These are phyloP conservation scores for Melinaea marsaeus DNA, from an alignment of 2,888 invertebrate species.

Conservation along the genomic window DNA sequence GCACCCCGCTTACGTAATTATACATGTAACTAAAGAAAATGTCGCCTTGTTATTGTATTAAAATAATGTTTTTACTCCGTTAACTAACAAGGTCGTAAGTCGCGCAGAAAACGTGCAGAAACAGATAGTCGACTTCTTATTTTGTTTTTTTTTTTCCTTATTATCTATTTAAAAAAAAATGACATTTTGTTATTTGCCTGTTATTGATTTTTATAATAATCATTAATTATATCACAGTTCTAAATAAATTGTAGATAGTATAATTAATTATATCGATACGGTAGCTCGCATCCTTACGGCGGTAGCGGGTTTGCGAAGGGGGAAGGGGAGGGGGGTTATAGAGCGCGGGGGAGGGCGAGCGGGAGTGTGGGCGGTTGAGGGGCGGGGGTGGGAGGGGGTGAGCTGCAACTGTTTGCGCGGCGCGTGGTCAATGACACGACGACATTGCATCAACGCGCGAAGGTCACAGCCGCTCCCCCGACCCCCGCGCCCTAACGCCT, in stretches of 20 bases:
- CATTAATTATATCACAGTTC: not conserved
- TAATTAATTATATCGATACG: constrained; percentile 11
- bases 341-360: constrained; percentile 20
- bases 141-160: no score
- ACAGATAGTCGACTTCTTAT: no score
- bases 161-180: no score
- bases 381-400: constrained; percentile 35
- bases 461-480: constrained; percentile 57
- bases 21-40: constrained; percentile 60
- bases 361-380: constrained; percentile 21
- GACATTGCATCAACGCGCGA: constrained; percentile 77
- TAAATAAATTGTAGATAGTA: constrained; percentile 5
- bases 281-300: constrained; percentile 22
- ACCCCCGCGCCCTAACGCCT: constrained; percentile 38
- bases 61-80: constrained; percentile 28
- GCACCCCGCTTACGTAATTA: constrained; percentile 67
- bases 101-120: constrained; percentile 7
- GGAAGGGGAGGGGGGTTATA: constrained; percentile 22
- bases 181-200: no score
- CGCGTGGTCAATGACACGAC: constrained; percentile 74
- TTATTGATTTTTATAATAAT: no score
- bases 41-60: constrained; percentile 33
- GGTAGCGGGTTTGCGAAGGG: constrained; percentile 14
- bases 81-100: constrained; percentile 28
- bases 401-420: constrained; percentile 44